Percentiles rank a stretch among this genome's conserved stretches.
Evolutionary conservation across 2,113 vertebrate genomes (phyloP).

Genomic region (Corythornis vintsioides): DNA sequence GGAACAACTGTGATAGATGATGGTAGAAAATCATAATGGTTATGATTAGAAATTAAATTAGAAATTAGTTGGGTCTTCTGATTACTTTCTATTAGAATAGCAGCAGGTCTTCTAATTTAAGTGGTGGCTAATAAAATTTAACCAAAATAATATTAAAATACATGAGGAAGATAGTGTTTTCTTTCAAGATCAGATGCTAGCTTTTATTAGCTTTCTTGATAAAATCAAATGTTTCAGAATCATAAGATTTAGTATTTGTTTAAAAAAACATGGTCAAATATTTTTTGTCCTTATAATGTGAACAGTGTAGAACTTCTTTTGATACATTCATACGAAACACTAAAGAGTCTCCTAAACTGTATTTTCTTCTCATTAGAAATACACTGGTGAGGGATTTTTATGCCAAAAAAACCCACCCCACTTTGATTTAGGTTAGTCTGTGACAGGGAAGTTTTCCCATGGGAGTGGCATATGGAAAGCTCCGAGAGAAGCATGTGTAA

Average conservation of each 20-base stretch:
- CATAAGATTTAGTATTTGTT: neutral
- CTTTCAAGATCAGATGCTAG: neutral
- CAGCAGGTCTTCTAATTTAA: neutral
- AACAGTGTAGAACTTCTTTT: neutral
- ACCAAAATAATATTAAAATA: neutral
- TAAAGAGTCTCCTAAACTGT: neutral
- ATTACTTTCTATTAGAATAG: neutral
- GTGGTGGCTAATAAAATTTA: neutral
- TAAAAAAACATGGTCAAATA: neutral
- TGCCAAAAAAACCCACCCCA: neutral
- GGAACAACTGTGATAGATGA: neutral
- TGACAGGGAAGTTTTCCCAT: slow-evolving; percentile 13
- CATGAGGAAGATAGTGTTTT: fast-evolving
- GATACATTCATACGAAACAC: neutral
- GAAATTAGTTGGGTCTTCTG: neutral
- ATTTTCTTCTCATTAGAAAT: neutral
- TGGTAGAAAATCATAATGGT: neutral
- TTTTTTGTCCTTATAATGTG: neutral
- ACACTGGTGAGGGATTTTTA: neutral
- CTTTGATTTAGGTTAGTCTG: neutral
- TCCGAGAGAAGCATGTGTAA: neutral
- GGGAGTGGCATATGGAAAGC: neutral
- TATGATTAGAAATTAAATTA: no score
- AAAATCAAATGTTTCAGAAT: neutral
- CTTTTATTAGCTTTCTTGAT: neutral